phyloP scores from a whole-genome alignment of 2,113 vertebrate species.

The Cranoglanis bouderius region DNA sequence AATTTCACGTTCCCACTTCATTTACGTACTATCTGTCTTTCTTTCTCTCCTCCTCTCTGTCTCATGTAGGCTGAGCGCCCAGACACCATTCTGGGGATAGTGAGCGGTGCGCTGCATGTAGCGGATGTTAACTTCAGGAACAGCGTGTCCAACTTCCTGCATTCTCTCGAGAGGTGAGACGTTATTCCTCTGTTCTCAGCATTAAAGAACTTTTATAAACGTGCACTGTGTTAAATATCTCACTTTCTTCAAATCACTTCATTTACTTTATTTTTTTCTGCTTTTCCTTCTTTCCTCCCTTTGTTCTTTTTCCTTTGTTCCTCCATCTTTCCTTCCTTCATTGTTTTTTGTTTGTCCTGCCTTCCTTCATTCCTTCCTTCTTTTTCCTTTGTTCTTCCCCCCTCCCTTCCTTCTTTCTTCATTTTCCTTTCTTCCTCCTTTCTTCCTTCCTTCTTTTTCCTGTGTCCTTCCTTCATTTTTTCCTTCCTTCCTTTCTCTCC shows the following conservation, averaged over 20 bases:
- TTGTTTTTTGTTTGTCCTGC: not conserved
- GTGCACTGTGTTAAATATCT: not conserved
- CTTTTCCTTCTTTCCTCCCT: too few species aligned
- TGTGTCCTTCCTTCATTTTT: too few species aligned
- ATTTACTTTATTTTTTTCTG: not conserved
- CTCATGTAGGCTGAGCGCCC: conserved; percentile 88
- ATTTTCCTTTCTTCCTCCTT: not conserved
- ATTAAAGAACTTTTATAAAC: not conserved
- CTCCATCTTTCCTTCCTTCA: not conserved
- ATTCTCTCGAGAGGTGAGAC: conserved; percentile 92
- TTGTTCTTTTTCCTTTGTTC: not conserved
- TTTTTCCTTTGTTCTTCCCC: conserved; percentile 71
- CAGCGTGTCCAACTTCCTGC: conserved; percentile 96
- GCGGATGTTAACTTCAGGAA: conserved; percentile 92
- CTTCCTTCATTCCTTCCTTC: not conserved
- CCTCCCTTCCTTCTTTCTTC: not conserved
- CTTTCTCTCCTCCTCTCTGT: conserved; percentile 28
- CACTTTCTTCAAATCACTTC: not conserved
- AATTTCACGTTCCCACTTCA: not conserved
- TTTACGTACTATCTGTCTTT: not conserved
- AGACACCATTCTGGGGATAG: conserved; percentile 94
- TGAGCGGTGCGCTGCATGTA: conserved; percentile 94
- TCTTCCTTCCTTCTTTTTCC: too few species aligned
- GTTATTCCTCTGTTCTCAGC: not conserved
- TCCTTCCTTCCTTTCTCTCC: not conserved